Evolutionary conservation across 2,797 vertebrate species (phyloP), one percentile per base, ranked within the genome.

Genomic region (Discoglossus pictus): DNA sequence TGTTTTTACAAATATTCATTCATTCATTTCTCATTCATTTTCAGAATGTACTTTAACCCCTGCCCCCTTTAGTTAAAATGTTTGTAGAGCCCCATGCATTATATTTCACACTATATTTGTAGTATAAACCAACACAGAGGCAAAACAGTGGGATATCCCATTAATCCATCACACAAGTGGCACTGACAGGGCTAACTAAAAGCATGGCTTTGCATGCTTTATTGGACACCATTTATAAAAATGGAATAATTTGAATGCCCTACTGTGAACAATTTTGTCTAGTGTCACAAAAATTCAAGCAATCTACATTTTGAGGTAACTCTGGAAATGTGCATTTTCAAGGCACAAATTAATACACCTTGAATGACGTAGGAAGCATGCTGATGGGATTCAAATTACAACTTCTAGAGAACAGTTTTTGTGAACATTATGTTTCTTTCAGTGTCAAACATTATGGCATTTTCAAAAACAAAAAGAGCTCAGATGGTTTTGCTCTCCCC

Each of bases 241-340:
- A 43, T n/a, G 23, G 52, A 18, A 70, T 63, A 63, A 58, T 63
- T 63, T 56, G 68, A 63, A 58, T 13, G n/a, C 23, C 68, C 68
- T 43, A 20, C 68, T 63, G 60, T 23, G 68, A 70, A 70, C 46
- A 63, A 70, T 70, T 70, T 70, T 48, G 59, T 63, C 56, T 56
- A 70, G 23, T 56, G 34, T 23, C 34, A 55, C 17, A 52, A 23
- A 61, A 58, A 55, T 39, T 47, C 50, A 62, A 46, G 23, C 48
- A 61, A 69, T 62, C 27, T 24, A 38, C 38, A 20, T 54, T 48
- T 40, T 47, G 15, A 38, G 59, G 56, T 48, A 48, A 12, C 50
- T 54, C 42, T n/a, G 16, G 11, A 42, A 42, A 34, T 46, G 39
- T 27, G 47, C 40, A 47, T 62, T 70, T 70, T 38, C 31, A 50